Conservation (phyloP, 2,888 invertebrate species). For the Apodemia duryi region DNA sequence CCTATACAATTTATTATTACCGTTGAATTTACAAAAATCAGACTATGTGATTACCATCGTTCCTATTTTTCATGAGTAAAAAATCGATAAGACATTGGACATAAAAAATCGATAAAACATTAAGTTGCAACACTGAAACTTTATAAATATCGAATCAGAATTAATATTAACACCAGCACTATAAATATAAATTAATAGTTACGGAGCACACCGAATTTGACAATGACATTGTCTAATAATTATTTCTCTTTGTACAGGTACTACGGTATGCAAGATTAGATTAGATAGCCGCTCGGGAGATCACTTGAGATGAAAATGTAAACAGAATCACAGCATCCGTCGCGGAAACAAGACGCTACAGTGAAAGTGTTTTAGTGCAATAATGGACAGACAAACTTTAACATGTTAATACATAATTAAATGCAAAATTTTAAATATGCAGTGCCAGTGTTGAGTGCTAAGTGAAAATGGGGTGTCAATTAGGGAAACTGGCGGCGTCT, state of each 20-base stretch:
- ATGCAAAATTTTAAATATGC: constrained; percentile 20
- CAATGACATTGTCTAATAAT: constrained; percentile 3
- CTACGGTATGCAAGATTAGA: constrained; percentile 38
- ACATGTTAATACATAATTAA: constrained; percentile 16
- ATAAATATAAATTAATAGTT: neutral
- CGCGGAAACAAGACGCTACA: neutral
- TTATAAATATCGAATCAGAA: no score
- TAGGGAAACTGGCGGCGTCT: constrained; percentile 84
- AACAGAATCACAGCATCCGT: constrained; percentile 9
- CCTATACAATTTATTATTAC: no score
- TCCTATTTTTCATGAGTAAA: no score
- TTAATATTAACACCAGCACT: neutral
- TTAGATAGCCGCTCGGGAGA: constrained; percentile 36
- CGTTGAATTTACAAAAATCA: no score
- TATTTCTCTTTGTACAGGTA: constrained; percentile 44
- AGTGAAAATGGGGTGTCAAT: constrained; percentile 84
- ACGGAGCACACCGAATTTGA: neutral
- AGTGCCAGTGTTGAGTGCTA: constrained; percentile 31
- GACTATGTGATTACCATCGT: no score
- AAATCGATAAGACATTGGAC: no score
- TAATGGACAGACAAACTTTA: constrained; percentile 21
- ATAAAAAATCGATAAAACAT: no score
- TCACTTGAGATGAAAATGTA: constrained; percentile 29
- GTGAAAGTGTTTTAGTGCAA: neutral
- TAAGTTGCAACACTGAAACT: no score